A percentile compares a stretch with the other conserved stretches of the same genome.
phyloP scores from a whole-genome alignment of 2,113 vertebrate genomes.

The Perca schrenkii region DNA sequence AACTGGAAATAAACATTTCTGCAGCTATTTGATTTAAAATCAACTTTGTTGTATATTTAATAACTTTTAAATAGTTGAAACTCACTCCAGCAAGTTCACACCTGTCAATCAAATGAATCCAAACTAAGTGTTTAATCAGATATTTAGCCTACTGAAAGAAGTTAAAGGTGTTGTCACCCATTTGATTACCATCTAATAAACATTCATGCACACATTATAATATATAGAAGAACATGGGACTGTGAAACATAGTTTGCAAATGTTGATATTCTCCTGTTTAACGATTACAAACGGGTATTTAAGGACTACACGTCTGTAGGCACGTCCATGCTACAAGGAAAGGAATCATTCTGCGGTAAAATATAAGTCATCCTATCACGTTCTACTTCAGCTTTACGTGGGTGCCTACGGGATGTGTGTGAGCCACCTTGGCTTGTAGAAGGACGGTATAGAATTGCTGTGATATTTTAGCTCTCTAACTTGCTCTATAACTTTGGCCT shows the following conservation, averaged over 20 bases:
- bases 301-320: background rate
- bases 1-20: background rate
- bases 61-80: background rate
- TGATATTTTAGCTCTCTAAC: constrained; percentile 49
- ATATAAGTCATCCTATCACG: background rate
- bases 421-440: background rate
- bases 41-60: background rate
- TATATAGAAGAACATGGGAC: background rate
- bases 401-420: background rate
- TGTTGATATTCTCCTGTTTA: background rate
- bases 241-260: background rate
- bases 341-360: background rate
- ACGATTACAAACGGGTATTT: background rate
- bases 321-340: background rate
- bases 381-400: constrained; percentile 3
- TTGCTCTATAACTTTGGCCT: constrained; percentile 42
- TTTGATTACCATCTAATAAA: background rate
- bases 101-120: background rate
- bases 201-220: background rate
- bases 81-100: background rate
- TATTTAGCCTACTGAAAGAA: background rate
- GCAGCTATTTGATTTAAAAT: background rate
- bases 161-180: background rate
- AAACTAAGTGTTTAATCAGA: background rate
- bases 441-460: constrained; percentile 37